These are phyloP conservation scores for Brachionichthys hirsutus DNA, from an alignment of 2,113 vertebrate genomes.

Conservation along the genomic window DNA sequence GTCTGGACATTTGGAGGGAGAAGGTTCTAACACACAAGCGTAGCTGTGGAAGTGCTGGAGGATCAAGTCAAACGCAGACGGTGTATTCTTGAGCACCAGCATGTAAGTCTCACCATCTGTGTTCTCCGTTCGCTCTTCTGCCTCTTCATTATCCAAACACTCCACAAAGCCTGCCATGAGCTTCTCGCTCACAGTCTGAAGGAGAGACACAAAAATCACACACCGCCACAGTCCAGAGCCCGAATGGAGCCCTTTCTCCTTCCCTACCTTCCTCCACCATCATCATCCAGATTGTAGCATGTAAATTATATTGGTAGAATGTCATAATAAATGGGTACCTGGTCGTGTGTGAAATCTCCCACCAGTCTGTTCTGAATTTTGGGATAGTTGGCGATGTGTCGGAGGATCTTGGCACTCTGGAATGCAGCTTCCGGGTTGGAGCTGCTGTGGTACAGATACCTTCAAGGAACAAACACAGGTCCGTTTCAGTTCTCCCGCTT, in stretches of 20 bases:
- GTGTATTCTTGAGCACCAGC: neutral
- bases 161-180: slow-evolving; percentile 98
- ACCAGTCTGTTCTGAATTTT: slow-evolving; percentile 94
- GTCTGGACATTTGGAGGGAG: slow-evolving; percentile 41
- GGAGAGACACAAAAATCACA: slow-evolving; percentile 1
- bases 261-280: neutral
- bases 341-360: slow-evolving; percentile 95
- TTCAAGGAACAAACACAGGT: slow-evolving; percentile 53
- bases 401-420: slow-evolving; percentile 94
- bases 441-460: slow-evolving; percentile 92
- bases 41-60: neutral
- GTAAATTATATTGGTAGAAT: neutral
- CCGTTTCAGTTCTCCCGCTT: neutral
- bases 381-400: slow-evolving; percentile 89
- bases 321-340: slow-evolving; percentile 73
- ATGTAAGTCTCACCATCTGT: slow-evolving; percentile 78
- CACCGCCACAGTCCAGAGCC: neutral
- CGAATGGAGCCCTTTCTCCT: neutral
- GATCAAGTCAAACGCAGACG: neutral
- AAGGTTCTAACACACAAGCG: neutral
- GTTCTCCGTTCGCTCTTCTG: slow-evolving; percentile 86
- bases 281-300: neutral
- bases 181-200: slow-evolving; percentile 87
- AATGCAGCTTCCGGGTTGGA: slow-evolving; percentile 92
- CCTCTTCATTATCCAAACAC: slow-evolving; percentile 93